Base-by-base conservation (phyloP, 2,888 invertebrate genomes). In the Acleris holmiana region DNA sequence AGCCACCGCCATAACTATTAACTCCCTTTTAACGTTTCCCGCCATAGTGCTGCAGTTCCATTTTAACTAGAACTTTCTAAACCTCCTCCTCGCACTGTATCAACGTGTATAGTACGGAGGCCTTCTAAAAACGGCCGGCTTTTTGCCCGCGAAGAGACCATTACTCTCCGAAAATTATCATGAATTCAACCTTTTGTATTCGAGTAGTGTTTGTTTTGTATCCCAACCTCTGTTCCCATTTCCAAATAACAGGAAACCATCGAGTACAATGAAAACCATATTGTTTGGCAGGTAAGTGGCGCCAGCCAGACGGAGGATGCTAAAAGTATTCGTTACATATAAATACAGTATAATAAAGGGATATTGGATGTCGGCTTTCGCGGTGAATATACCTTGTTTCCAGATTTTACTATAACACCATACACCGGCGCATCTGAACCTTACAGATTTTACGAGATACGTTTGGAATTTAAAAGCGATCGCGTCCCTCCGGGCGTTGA, bases 231-330 rank as follows among this genome's bases (percentile, higher is more conserved):
- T 84, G 75, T 77, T 61, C 67, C 64, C 59, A 53, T 41, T 61
- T 68, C 61, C 69, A 67, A 78, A 76, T 76, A 75, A 77, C 79
- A 79, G 80, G 78, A 81, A 81, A 70, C 79, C 76, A 76, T 72
- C 77, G 78, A 78, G 71, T 68, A 60, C 55, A 65, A 65, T 65
- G 65, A 55, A 44, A 54, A 60, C 55, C 60, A 71, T 70, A 69
- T 70, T 71, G 73, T 70, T 69, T 68, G 67, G 54, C 73, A 74
- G 75, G 75, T 78, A 78, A 76, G 72, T 67, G 58, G 57, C 63
- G 68, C 67, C 68, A 67, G 68, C 57, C 64, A 58, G 66, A 25
- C 63, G 66, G 56, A 57, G 65, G 67, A 71, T 63, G 71, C 69
- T 67, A 62, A 72, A 71, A 71, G 67, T 70, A 72, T 74, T 77